Percentiles rank a stretch among this genome's conserved stretches.
Evolutionary conservation across 2,888 invertebrate species (phyloP).

Genomic region (Leptogaster cylindrica): DNA sequence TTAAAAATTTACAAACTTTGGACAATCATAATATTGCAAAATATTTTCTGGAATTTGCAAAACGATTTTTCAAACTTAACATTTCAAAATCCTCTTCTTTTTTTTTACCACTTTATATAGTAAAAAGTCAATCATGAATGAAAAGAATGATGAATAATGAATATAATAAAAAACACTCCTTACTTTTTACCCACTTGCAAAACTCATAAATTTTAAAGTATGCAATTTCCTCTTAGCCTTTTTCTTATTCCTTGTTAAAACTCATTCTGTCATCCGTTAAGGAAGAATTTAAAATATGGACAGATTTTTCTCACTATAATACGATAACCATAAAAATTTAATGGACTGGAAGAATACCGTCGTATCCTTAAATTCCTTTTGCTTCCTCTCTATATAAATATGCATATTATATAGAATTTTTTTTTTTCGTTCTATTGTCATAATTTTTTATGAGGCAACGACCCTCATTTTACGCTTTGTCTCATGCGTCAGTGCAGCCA

Average conservation of each 20-base stretch:
- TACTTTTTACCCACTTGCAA: conserved; percentile 12
- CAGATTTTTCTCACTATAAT: conserved; percentile 29
- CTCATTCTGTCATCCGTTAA: conserved; percentile 22
- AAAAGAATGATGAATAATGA: neutral
- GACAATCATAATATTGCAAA: too few relatives aligned
- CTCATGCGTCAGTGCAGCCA: neutral
- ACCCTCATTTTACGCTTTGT: neutral
- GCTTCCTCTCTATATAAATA: too few relatives aligned
- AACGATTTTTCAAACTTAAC: too few relatives aligned
- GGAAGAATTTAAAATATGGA: neutral
- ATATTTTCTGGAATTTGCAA: too few relatives aligned
- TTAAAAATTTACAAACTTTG: too few relatives aligned
- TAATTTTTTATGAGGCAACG: conserved; percentile 19
- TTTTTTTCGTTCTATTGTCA: too few relatives aligned
- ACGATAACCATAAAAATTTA: conserved; percentile 42
- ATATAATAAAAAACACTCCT: neutral
- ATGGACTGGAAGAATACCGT: conserved; percentile 39
- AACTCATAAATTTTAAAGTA: conserved; percentile 19
- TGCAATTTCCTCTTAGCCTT: conserved; percentile 18
- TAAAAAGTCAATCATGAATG: neutral
- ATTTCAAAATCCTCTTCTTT: too few relatives aligned
- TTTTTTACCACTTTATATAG: too few relatives aligned
- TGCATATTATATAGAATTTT: too few relatives aligned
- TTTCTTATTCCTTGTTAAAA: conserved; percentile 25
- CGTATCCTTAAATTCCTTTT: conserved; percentile 40